These are phyloP conservation scores for Argentina silus DNA, from an alignment of 2,797 vertebrate species.

Conservation along the genomic window DNA sequence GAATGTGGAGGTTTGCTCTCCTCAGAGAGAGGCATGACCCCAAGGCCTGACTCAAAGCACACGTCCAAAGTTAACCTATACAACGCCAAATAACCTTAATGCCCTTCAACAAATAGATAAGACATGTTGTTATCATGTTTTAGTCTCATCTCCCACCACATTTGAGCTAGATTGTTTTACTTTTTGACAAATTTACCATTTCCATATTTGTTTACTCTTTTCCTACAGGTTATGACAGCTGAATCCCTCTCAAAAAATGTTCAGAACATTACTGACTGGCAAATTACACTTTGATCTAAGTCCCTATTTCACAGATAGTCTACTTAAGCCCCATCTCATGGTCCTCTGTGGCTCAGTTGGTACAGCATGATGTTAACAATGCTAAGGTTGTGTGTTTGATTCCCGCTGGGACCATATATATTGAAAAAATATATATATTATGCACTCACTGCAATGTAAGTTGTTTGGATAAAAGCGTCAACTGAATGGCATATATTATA, in stretches of 20 bases:
- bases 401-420: too few species aligned
- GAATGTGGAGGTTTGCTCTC: constrained; percentile 74
- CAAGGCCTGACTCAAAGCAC: constrained; percentile 56
- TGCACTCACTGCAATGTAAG: too few species aligned
- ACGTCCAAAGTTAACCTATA: constrained; percentile 51
- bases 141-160: constrained; percentile 30
- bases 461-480: too few species aligned
- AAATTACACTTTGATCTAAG: background rate
- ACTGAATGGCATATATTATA: too few species aligned
- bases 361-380: too few species aligned
- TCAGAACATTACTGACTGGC: background rate
- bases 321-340: constrained; percentile 18
- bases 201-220: background rate
- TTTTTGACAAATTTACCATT: background rate
- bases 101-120: constrained; percentile 39
- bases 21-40: constrained; percentile 74
- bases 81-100: constrained; percentile 37
- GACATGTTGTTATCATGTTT: constrained; percentile 31
- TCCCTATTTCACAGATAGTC: background rate
- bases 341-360: too few species aligned
- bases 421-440: too few species aligned
- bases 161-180: background rate
- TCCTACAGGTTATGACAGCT: background rate
- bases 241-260: background rate
- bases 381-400: too few species aligned